Percentiles rank a stretch among this genome's conserved stretches.
phyloP scores from a whole-genome alignment of 2,888 invertebrate genomes.

The Tachina fera region DNA sequence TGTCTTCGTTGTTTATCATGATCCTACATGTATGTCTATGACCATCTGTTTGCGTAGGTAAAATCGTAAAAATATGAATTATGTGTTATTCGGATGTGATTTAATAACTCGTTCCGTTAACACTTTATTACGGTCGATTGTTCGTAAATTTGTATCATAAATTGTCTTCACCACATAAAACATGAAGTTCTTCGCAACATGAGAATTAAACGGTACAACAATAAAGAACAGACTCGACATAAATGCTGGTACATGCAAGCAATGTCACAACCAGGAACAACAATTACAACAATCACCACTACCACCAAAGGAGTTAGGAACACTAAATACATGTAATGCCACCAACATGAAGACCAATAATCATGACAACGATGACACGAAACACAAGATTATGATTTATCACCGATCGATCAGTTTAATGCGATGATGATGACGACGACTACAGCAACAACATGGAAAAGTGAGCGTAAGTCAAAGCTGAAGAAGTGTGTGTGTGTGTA shows the following conservation, averaged over 20 bases:
- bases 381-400: conserved; percentile 81
- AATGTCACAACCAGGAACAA: conserved; percentile 31
- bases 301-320: conserved; percentile 60
- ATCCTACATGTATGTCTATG: neutral
- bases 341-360: conserved; percentile 71
- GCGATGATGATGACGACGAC: conserved; percentile 25
- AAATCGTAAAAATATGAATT: conserved; percentile 30
- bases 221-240: conserved; percentile 20
- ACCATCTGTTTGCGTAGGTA: neutral
- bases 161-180: conserved; percentile 37
- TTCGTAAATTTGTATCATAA: conserved; percentile 77
- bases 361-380: conserved; percentile 71
- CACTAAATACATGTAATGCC: conserved; percentile 65
- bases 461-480: neutral
- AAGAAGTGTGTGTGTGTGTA: neutral
- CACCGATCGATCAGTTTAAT: conserved; percentile 82
- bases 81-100: conserved; percentile 57
- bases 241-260: conserved; percentile 7
- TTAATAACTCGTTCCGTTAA: conserved; percentile 80
- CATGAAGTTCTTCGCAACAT: conserved; percentile 54
- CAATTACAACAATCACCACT: conserved; percentile 48
- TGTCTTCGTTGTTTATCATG: neutral
- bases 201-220: conserved; percentile 48
- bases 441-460: conserved; percentile 60
- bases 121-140: conserved; percentile 79